phyloP scores from a whole-genome alignment of 2,888 invertebrate species.

The Charanyca ferruginea region DNA sequence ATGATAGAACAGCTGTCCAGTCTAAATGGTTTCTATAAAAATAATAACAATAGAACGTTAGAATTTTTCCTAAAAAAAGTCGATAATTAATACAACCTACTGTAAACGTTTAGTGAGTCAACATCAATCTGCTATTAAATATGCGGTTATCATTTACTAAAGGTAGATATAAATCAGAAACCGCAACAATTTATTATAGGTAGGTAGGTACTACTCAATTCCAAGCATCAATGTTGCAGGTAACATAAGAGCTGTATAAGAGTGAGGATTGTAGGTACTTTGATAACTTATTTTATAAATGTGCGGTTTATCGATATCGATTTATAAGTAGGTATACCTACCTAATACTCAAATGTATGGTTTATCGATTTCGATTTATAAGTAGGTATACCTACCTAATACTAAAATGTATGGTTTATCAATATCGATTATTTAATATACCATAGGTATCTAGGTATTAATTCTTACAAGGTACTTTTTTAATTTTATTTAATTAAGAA shows the following conservation, averaged over 20 bases:
- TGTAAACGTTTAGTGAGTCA: slow-evolving; percentile 5
- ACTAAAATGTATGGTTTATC: neutral
- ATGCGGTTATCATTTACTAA: slow-evolving; percentile 30
- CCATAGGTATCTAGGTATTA: too few species aligned
- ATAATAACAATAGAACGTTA: too few species aligned
- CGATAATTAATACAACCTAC: neutral
- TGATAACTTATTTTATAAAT: neutral
- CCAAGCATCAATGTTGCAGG: slow-evolving; percentile 10
- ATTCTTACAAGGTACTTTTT: too few species aligned
- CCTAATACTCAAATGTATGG: too few species aligned
- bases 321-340: neutral
- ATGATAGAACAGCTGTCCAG: too few species aligned
- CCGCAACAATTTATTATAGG: slow-evolving; percentile 19
- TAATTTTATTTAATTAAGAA: too few species aligned
- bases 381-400: too few species aligned
- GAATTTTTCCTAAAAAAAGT: too few species aligned
- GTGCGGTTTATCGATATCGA: neutral
- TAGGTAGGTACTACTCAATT: slow-evolving; percentile 10
- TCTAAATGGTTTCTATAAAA: too few species aligned
- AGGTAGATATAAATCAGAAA: slow-evolving; percentile 27
- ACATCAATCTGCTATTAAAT: slow-evolving; percentile 8
- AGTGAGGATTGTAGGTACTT: neutral
- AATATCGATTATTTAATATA: neutral
- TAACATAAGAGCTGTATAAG: neutral
- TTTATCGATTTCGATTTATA: neutral